Evolutionary conservation across 92 coral and sea anemone genomes (phyloP).

Genomic region (Actinostola sp.): DNA sequence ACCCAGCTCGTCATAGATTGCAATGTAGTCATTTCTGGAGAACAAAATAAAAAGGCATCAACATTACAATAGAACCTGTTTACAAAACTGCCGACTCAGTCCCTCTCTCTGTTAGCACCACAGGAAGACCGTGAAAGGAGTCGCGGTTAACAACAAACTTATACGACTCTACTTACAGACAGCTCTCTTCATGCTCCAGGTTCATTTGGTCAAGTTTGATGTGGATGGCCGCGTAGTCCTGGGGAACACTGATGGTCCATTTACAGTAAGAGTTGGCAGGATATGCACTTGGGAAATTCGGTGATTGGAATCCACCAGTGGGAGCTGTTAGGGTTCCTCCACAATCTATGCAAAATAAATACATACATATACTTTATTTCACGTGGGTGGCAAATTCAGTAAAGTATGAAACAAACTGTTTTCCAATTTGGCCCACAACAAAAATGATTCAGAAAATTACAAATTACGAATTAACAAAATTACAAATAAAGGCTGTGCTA

Average conservation of each 20-base stretch:
- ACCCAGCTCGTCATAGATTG: conserved; percentile 34
- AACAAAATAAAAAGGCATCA: background rate
- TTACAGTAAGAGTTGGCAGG: conserved; percentile 35
- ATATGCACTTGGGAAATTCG: conserved; percentile 37
- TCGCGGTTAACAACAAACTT: too few relatives aligned
- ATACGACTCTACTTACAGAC: conserved; percentile 11
- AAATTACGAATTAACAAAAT: too few relatives aligned
- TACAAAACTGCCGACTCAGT: too few relatives aligned
- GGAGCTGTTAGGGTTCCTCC: conserved; percentile 4
- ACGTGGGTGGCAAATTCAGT: too few relatives aligned
- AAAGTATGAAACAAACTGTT: too few relatives aligned
- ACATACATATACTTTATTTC: too few relatives aligned
- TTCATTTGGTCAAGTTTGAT: conserved; percentile 12
- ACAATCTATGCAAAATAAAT: conserved; percentile 21
- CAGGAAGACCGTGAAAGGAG: background rate
- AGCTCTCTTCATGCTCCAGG: conserved; percentile 33
- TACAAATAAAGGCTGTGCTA: too few relatives aligned
- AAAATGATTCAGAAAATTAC: too few relatives aligned
- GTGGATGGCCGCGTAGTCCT: conserved; percentile 25
- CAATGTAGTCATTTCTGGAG: conserved; percentile 22
- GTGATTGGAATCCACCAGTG: conserved; percentile 34
- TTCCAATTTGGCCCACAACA: too few relatives aligned
- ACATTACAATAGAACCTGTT: background rate
- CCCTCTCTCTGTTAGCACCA: too few relatives aligned
- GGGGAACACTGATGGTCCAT: conserved; percentile 35